A percentile compares a stretch with the other conserved stretches of the same genome.
Evolutionary conservation across 2,888 invertebrate genomes (phyloP).

Genomic region (Eustalomyia histrio): DNA sequence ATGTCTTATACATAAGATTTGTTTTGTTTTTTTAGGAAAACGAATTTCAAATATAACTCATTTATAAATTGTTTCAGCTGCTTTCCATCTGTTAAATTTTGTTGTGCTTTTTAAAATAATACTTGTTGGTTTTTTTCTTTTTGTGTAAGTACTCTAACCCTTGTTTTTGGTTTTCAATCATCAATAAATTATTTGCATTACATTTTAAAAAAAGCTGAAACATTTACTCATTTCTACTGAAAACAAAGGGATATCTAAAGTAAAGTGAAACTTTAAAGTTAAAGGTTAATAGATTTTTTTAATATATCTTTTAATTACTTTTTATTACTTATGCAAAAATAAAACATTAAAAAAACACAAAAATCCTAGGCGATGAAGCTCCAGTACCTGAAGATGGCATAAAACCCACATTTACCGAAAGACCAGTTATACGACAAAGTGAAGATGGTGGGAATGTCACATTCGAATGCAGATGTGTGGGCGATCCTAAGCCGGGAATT

Average conservation of each 20-base stretch:
- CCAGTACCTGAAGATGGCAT: conserved; percentile 95
- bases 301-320: conserved; percentile 8
- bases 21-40: neutral
- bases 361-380: conserved; percentile 92
- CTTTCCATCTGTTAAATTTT: conserved; percentile 19
- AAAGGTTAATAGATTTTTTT: conserved; percentile 16
- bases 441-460: conserved; percentile 97
- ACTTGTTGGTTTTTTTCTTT: neutral
- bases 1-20: no score
- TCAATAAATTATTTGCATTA: conserved; percentile 31
- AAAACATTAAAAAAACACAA: conserved; percentile 3
- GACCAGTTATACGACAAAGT: conserved; percentile 97
- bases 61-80: conserved; percentile 43
- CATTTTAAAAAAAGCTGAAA: conserved; percentile 35
- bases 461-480: conserved; percentile 98
- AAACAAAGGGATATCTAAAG: conserved; percentile 21
- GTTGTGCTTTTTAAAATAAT: conserved; percentile 27
- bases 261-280: conserved; percentile 15
- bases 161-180: conserved; percentile 22
- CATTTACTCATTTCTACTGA: conserved; percentile 17
- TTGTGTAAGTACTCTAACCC: conserved; percentile 34
- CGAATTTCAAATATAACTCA: conserved; percentile 12
- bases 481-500: conserved; percentile 96
- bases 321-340: conserved; percentile 15
- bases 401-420: conserved; percentile 98